Conservation (phyloP, 2,113 vertebrate species). For the Microcebus jonahi region DNA sequence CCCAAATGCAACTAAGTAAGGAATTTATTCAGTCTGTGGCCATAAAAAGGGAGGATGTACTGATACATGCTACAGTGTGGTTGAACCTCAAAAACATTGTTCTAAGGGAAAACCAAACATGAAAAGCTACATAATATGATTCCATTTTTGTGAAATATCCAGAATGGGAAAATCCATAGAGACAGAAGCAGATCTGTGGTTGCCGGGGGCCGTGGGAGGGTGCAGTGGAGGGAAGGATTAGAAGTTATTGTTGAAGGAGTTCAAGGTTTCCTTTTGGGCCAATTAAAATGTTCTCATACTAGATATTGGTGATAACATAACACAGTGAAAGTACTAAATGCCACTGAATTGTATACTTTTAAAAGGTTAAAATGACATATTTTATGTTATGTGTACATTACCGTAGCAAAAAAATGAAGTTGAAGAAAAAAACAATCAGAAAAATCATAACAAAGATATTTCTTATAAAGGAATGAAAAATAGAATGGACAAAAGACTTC, state of each 20-base stretch:
- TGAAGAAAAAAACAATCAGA: background rate
- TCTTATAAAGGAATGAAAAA: background rate
- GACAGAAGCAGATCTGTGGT: background rate
- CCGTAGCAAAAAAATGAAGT: background rate
- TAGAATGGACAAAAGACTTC: background rate
- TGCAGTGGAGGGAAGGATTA: fast-evolving
- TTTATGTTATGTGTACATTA: background rate
- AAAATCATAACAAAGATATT: background rate
- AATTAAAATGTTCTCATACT: background rate
- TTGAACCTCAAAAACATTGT: background rate
- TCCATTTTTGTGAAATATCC: background rate
- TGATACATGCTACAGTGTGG: background rate
- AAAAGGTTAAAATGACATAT: background rate
- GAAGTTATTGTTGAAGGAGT: background rate
- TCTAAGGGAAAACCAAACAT: background rate
- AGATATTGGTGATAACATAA: background rate
- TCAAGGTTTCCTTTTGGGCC: background rate
- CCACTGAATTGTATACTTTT: background rate
- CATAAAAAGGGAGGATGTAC: background rate
- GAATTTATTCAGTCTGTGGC: background rate
- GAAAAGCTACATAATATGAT: background rate
- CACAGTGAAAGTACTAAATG: background rate
- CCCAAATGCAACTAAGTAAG: background rate
- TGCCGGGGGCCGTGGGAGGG: background rate
- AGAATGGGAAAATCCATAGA: background rate